phyloP scores from a whole-genome alignment of 2,113 vertebrate genomes.

The Hippoglossus stenolepis region DNA sequence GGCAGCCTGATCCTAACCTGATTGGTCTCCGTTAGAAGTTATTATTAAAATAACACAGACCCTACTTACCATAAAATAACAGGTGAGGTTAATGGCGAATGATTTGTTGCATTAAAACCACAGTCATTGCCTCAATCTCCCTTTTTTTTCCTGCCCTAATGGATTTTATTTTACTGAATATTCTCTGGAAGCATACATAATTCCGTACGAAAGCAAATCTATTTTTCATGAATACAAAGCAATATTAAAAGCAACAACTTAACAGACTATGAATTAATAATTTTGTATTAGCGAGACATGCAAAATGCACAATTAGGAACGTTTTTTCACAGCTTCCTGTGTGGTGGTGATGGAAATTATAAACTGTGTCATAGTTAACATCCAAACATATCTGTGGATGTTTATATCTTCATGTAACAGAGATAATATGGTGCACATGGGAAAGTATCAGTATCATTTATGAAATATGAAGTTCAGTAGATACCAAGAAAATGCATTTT shows the following conservation, averaged over 20 bases:
- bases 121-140: conserved; percentile 71
- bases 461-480: background rate
- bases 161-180: conserved; percentile 77
- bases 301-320: conserved; percentile 52
- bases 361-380: background rate
- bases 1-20: conserved; percentile 59
- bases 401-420: background rate
- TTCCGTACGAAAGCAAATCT: conserved; percentile 66
- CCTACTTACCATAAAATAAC: conserved; percentile 80
- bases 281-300: conserved; percentile 51
- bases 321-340: conserved; percentile 30
- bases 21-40: conserved; percentile 71
- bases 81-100: conserved; percentile 80
- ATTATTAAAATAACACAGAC: conserved; percentile 73
- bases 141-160: conserved; percentile 70
- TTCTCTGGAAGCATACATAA: conserved; percentile 74
- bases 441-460: background rate
- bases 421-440: background rate
- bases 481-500: background rate
- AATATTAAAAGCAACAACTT: conserved; percentile 74
- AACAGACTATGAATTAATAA: conserved; percentile 69
- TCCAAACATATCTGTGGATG: background rate
- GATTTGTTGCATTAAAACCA: conserved; percentile 81
- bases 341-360: background rate
- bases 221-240: conserved; percentile 72